Base-by-base conservation (phyloP, 1,140 invertebrate genomes). In the Bemisia tabaci region DNA sequence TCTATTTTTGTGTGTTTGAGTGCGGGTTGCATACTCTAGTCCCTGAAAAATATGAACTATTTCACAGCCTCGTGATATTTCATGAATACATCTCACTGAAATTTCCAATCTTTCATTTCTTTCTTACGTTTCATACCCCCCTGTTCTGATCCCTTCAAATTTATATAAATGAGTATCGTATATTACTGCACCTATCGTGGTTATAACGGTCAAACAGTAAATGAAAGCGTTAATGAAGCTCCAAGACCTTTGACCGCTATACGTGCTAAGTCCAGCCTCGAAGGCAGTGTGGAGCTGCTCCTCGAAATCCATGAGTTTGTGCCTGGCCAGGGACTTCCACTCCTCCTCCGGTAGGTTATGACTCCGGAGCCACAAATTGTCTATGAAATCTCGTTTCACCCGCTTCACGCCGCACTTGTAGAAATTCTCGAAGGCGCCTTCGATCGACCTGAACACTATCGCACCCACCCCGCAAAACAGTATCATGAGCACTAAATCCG, bases 151-250 rank as follows among this genome's bases (percentile, higher is more conserved):
- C n/a, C n/a, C n/a, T n/a, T n/a, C n/a, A n/a, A n/a, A n/a, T n/a
- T n/a, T n/a, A n/a, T n/a, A n/a, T n/a, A n/a, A n/a, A n/a, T n/a
- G n/a, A n/a, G n/a, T n/a, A n/a, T n/a, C n/a, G n/a, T n/a, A n/a
- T n/a, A n/a, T 48, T 48, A 48, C 62, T 9, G 22, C 84, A 95
- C 94, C 94, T 79, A 97, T 97, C 23, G 94, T 97, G 21, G 94
- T 94, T 70, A 95, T 83, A 69, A 97, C 83, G 64, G 94, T 95
- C 71, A 94, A 80, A 75, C 90, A 92, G 79, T 94, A 98, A 67
- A 95, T 87, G 65, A 97, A 83, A 0, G 93, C 87, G 76, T 96
- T 95, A 76, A 94, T 82, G 78, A 95, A 96, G 71, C 87, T 94
- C 93, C 95, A 97, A 12, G 88, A 87, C 71, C 84, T 86, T 71